Evolutionary conservation across 1,140 invertebrate species (phyloP).

Genomic region (Listronotus oregonensis): DNA sequence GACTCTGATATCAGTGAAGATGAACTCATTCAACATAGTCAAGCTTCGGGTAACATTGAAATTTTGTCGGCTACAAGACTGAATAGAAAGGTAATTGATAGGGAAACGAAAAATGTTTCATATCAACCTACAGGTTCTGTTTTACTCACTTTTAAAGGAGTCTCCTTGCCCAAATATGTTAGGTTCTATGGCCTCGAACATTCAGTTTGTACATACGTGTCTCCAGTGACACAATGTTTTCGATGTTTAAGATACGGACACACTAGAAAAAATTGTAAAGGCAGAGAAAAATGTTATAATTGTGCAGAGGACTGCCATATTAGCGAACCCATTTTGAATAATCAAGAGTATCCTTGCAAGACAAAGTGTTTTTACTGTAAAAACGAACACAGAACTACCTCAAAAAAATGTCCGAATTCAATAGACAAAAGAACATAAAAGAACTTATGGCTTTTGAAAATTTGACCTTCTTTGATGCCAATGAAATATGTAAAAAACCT

Average conservation of each 20-base stretch:
- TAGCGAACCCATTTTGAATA: too few relatives aligned
- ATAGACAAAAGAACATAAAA: too few relatives aligned
- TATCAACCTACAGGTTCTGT: conserved; percentile 9
- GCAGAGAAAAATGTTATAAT: conserved; percentile 10
- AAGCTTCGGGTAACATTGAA: conserved; percentile 6
- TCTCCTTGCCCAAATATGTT: not conserved
- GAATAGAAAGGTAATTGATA: conserved; percentile 3
- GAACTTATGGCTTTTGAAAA: too few relatives aligned
- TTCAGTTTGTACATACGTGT: not conserved
- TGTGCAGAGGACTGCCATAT: conserved; percentile 4
- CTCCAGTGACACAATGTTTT: conserved; percentile 20
- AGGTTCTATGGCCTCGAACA: not conserved
- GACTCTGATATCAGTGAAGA: too few relatives aligned
- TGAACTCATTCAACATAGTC: not conserved
- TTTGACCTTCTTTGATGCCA: too few relatives aligned
- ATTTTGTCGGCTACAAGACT: not conserved
- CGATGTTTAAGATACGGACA: conserved; percentile 16
- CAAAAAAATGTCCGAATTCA: too few relatives aligned
- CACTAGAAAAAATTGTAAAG: conserved; percentile 9
- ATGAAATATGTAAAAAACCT: too few relatives aligned
- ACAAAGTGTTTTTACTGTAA: too few relatives aligned
- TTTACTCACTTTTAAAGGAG: conserved; percentile 3
- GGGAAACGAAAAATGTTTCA: not conserved
- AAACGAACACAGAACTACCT: too few relatives aligned
- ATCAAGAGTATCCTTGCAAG: too few relatives aligned